Conservation (phyloP, 1,140 invertebrate species). For the Trachymyrmex septentrionalis region DNA sequence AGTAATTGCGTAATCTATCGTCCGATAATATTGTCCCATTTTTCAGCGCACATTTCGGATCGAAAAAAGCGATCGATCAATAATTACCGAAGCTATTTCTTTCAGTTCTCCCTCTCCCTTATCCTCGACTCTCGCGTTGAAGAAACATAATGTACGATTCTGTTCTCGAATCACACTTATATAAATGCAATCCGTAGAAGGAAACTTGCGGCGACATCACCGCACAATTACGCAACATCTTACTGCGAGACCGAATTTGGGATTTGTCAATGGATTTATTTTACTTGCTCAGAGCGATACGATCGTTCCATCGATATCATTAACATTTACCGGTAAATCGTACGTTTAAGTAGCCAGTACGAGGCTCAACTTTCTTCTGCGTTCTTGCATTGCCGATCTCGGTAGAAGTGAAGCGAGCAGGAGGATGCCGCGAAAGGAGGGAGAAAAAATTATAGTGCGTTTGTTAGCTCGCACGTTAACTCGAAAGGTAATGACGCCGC, state of each 20-base stretch:
- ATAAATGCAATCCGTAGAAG: slow-evolving; percentile 62
- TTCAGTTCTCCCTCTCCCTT: slow-evolving; percentile 44
- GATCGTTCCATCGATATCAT: slow-evolving; percentile 34
- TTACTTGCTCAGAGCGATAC: neutral
- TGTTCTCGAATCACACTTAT: slow-evolving; percentile 48
- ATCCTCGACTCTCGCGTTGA: slow-evolving; percentile 16
- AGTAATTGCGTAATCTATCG: slow-evolving; percentile 42
- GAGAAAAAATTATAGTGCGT: slow-evolving; percentile 31
- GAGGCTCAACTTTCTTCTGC: slow-evolving; percentile 28
- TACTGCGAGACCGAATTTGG: slow-evolving; percentile 65
- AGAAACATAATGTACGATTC: slow-evolving; percentile 29
- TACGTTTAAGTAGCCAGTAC: slow-evolving; percentile 13
- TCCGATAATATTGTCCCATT: slow-evolving; percentile 36
- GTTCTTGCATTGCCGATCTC: neutral
- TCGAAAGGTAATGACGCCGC: slow-evolving; percentile 30
- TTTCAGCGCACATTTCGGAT: slow-evolving; percentile 35
- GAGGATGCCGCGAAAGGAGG: slow-evolving; percentile 19
- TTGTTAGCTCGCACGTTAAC: neutral
- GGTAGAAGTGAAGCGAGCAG: neutral
- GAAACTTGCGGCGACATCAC: slow-evolving; percentile 58
- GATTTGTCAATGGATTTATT: slow-evolving; percentile 54
- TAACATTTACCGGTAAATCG: neutral
- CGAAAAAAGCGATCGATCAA: slow-evolving; percentile 46
- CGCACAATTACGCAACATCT: slow-evolving; percentile 17
- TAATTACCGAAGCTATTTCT: slow-evolving; percentile 38